Evolutionary conservation across 2,888 invertebrate species (phyloP), one percentile per base, ranked within the genome.

Genomic region (Lasioglossum lativentre): DNA sequence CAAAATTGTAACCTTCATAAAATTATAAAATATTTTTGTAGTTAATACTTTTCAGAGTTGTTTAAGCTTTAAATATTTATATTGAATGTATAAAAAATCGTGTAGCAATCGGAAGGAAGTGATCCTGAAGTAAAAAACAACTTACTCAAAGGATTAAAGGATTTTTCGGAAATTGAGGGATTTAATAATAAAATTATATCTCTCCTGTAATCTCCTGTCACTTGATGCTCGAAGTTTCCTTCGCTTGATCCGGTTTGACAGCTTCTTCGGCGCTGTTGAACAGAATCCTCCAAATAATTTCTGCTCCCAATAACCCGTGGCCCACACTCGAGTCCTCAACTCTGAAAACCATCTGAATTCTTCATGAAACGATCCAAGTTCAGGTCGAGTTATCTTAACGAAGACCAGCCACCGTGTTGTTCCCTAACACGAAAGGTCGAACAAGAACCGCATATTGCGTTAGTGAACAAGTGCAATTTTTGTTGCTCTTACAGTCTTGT

Each of bases 351-450:
- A 16, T 40, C 12, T 47, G 23, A 74, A 79, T 66, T 73, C 40
- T 79, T 45, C 66, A 73, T 73, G 27, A 63, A 66, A 45, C 73
- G 79, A 73, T 47, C 45, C 45, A 47, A 73, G 63, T 47, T 74
- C 4, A 0, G 63, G 3, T 19, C 71, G 16, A 27, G 14, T 27
- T 42, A 38, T 68, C 34, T 23, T 12, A 38, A 38, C 10, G 68
- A 34, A 68, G 34, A 10, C 68, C n/a, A 40, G 14, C 40, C 38
- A 23, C 40, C 40, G 4, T n/a, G 70, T 70, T 14, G 40, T 63
- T 14, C 8, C 16, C 63, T 16, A 19, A 63, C 30, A 63, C 30
- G 63, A 30, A 8, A 30, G 30, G 30, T 30, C 30, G 30, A 19
- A 14, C 30, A 30, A 6, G 30, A 30, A 30, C 5, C 2, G 6